Evolutionary conservation across 2,888 invertebrate species (phyloP).

Genomic region (Cephus nigrinus): DNA sequence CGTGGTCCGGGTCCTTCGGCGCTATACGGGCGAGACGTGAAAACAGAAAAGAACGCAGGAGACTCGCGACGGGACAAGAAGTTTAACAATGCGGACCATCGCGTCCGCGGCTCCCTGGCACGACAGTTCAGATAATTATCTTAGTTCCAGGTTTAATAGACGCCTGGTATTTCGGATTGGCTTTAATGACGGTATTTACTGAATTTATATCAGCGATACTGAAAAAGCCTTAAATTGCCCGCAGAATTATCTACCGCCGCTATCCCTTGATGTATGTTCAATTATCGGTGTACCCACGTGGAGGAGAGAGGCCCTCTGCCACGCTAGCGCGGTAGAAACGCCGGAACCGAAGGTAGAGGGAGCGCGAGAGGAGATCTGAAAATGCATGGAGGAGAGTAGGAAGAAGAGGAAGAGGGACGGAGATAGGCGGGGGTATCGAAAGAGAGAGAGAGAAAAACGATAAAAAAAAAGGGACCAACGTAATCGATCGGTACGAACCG

Average conservation of each 20-base stretch:
- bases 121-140: constrained; percentile 57
- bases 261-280: constrained; percentile 51
- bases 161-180: constrained; percentile 62
- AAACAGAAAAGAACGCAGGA: constrained; percentile 13
- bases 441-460: background rate
- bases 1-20: background rate
- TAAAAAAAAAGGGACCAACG: background rate
- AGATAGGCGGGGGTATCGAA: background rate
- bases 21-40: constrained; percentile 4
- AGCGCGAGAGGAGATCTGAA: background rate
- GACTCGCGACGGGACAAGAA: constrained; percentile 39
- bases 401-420: background rate
- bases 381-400: background rate
- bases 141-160: constrained; percentile 63
- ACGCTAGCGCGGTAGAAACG: background rate
- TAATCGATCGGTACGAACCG: background rate
- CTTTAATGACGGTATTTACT: constrained; percentile 63
- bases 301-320: background rate
- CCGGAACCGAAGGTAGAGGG: background rate
- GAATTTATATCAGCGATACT: constrained; percentile 55
- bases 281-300: constrained; percentile 42
- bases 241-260: constrained; percentile 44
- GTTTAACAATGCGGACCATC: constrained; percentile 49
- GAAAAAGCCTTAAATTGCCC: constrained; percentile 45
- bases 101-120: constrained; percentile 22